Conservation (phyloP, 2,113 vertebrate genomes). For the Leptobrachium leishanense region DNA sequence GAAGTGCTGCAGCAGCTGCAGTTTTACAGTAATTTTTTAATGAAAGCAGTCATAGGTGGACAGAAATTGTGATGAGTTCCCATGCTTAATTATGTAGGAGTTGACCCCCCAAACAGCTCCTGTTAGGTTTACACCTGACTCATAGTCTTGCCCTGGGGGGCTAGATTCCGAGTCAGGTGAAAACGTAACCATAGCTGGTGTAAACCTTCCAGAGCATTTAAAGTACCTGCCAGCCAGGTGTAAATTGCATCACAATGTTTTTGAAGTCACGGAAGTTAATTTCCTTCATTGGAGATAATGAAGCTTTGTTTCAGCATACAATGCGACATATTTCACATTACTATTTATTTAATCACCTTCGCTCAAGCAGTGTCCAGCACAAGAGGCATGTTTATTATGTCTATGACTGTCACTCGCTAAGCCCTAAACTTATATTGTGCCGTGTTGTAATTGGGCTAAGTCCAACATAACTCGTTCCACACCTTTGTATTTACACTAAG, state of each 20-base stretch:
- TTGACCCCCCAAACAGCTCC: too few species aligned
- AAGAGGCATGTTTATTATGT: neutral
- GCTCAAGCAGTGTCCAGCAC: neutral
- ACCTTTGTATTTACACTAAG: neutral
- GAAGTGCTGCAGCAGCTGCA: too few species aligned
- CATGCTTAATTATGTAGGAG: too few species aligned
- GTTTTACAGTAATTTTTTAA: too few species aligned
- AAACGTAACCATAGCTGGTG: too few species aligned
- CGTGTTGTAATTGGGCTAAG: neutral
- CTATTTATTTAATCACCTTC: neutral
- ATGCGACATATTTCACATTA: neutral
- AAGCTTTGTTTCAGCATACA: neutral
- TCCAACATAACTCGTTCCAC: slow-evolving; percentile 1
- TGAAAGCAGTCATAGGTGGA: too few species aligned
- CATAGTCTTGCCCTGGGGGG: too few species aligned
- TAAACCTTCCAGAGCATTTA: too few species aligned
- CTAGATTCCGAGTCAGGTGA: too few species aligned
- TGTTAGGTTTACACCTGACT: too few species aligned
- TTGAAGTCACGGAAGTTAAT: neutral
- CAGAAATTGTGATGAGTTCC: too few species aligned
- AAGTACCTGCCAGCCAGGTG: too few species aligned
- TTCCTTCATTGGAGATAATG: neutral
- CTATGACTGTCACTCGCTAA: slow-evolving; percentile 3
- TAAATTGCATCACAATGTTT: neutral
- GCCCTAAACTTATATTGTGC: neutral